Evolutionary conservation across 2,113 vertebrate species (phyloP).

Genomic region (Gracilinanus agilis): DNA sequence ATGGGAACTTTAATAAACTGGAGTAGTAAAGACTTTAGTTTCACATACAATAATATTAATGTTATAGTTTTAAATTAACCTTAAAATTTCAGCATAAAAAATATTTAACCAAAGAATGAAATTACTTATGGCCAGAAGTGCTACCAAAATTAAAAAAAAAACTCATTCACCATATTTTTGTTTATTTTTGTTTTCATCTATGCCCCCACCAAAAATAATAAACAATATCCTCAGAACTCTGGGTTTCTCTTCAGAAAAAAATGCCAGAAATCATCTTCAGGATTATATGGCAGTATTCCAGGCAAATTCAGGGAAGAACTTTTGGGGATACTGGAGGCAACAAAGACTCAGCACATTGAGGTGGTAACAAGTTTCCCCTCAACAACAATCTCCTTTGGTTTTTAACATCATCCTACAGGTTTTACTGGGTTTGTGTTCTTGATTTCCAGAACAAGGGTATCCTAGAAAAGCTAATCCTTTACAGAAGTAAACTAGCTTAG

Average conservation of each 20-base stretch:
- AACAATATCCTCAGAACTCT: background rate
- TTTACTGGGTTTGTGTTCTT: background rate
- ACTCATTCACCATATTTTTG: background rate
- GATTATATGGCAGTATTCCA: background rate
- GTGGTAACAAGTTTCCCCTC: background rate
- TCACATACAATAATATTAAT: constrained; percentile 6
- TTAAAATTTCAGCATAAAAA: background rate
- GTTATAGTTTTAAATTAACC: constrained; percentile 13
- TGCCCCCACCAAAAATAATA: background rate
- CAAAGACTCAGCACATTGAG: constrained; percentile 17
- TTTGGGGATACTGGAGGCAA: background rate
- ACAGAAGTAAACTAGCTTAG: constrained; percentile 9
- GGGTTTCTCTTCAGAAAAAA: background rate
- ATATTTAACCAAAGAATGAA: constrained; percentile 13
- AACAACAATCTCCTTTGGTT: background rate
- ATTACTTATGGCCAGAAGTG: background rate
- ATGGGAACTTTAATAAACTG: background rate
- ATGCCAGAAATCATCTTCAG: background rate
- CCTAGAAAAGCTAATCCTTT: constrained; percentile 10
- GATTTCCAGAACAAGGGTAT: constrained; percentile 21
- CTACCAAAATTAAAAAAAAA: background rate
- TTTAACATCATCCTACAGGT: background rate
- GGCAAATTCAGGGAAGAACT: background rate
- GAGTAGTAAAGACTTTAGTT: constrained; percentile 12
- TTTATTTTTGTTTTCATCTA: background rate